Conservation (phyloP, 2,888 invertebrate genomes). For the Aradus depressus region DNA sequence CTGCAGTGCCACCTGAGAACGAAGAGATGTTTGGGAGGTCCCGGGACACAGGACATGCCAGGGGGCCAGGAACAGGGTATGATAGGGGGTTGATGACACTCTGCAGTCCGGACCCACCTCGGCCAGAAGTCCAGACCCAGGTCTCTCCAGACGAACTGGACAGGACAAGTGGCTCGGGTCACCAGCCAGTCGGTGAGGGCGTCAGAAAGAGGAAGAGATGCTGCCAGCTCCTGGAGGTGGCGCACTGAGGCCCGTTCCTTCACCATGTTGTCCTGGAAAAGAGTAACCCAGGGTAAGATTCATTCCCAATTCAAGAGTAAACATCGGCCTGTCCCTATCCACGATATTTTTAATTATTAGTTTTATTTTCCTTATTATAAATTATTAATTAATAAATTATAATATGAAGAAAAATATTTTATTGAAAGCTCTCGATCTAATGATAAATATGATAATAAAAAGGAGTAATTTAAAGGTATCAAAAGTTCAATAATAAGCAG, state of each 20-base stretch:
- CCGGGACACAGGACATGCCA: slow-evolving; percentile 41
- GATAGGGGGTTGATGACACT: slow-evolving; percentile 12
- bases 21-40: slow-evolving; percentile 36
- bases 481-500: not conserved
- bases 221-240: slow-evolving; percentile 11
- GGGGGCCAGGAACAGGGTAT: slow-evolving; percentile 42
- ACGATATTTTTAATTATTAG: no score
- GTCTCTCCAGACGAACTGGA: slow-evolving; percentile 41
- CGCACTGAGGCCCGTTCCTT: slow-evolving; percentile 6
- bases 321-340: no score
- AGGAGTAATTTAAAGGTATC: not conserved
- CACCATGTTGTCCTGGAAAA: no score
- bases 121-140: slow-evolving; percentile 44
- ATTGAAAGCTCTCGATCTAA: no score
- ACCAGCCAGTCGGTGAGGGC: slow-evolving; percentile 33
- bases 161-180: slow-evolving; percentile 37
- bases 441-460: no score
- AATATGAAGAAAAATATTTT: no score
- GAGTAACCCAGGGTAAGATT: no score
- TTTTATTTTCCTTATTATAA: no score
- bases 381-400: no score
- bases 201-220: slow-evolving; percentile 10
- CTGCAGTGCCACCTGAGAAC: slow-evolving; percentile 43
- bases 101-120: slow-evolving; percentile 24
- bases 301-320: no score